A percentile compares a stretch with the other conserved stretches of the same genome.
phyloP scores from a whole-genome alignment of 2,113 vertebrate genomes.

The Pseudopipra pipra region DNA sequence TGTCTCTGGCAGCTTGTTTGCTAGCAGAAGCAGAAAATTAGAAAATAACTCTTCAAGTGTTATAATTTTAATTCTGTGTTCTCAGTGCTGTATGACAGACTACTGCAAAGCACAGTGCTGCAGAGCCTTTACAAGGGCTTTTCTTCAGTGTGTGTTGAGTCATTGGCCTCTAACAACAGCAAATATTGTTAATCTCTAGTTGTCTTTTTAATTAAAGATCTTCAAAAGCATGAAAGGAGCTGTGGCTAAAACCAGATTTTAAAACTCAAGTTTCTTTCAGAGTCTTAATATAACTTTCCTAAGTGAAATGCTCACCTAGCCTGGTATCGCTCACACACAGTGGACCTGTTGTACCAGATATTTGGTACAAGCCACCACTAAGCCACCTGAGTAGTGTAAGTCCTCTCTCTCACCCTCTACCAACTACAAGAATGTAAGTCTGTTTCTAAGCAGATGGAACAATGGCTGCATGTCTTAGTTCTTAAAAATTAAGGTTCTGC shows the following conservation, averaged over 20 bases:
- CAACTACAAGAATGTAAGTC: neutral
- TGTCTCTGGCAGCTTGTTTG: neutral
- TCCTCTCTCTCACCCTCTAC: neutral
- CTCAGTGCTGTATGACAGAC: neutral
- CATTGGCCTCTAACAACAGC: neutral
- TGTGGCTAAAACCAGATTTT: neutral
- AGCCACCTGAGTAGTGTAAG: neutral
- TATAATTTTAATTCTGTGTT: neutral
- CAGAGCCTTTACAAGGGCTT: neutral
- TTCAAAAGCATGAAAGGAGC: neutral
- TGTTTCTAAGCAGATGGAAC: neutral
- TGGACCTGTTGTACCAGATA: neutral
- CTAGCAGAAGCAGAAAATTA: neutral
- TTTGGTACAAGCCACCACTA: neutral
- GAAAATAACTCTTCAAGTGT: neutral
- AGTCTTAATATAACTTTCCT: neutral
- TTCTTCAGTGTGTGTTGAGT: neutral
- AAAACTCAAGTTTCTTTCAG: neutral
- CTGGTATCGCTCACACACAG: neutral
- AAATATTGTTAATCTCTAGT: neutral
- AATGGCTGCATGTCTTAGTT: neutral
- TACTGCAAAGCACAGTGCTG: neutral
- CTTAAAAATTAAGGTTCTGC: neutral
- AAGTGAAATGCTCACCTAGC: neutral
- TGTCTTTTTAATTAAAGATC: constrained; percentile 37